Conservation (phyloP, 2,113 vertebrate genomes). For the Trogon surrucura region DNA sequence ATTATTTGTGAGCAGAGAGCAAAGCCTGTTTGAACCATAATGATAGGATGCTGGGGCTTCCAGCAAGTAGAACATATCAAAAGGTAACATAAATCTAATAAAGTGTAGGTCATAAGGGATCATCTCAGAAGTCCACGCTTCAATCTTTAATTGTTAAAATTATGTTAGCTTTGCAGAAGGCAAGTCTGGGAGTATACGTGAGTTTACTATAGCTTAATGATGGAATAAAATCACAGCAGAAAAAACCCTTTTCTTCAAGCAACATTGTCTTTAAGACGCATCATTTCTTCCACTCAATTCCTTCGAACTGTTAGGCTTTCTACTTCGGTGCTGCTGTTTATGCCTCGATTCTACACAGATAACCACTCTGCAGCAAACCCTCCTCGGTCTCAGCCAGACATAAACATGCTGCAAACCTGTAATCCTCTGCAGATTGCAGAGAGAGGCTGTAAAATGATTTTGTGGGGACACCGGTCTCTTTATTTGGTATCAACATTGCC, state of each 20-base stretch:
- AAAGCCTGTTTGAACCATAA: conserved; percentile 74
- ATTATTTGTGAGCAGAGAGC: conserved; percentile 81
- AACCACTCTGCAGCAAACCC: conserved; percentile 39
- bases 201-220: conserved; percentile 48
- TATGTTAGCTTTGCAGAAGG: conserved; percentile 55
- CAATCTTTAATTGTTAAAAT: conserved; percentile 71
- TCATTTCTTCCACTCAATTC: background rate
- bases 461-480: conserved; percentile 14
- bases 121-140: conserved; percentile 68
- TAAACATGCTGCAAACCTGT: conserved; percentile 54
- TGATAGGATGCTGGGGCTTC: conserved; percentile 69
- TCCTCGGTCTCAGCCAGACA: conserved; percentile 31
- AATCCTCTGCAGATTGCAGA: conserved; percentile 63
- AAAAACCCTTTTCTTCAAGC: conserved; percentile 40
- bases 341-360: conserved; percentile 37
- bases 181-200: background rate
- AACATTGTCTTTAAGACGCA: conserved; percentile 20
- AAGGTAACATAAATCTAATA: conserved; percentile 74
- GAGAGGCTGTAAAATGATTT: conserved; percentile 63
- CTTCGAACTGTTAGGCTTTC: conserved; percentile 45
- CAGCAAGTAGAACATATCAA: conserved; percentile 75
- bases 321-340: background rate
- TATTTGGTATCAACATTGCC: conserved; percentile 48
- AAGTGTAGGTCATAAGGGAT: conserved; percentile 70
- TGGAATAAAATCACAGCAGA: background rate